Evolutionary conservation across 1,140 invertebrate genomes (phyloP), one percentile per base, ranked within the genome.

Genomic region (Drosophila ercepeae): DNA sequence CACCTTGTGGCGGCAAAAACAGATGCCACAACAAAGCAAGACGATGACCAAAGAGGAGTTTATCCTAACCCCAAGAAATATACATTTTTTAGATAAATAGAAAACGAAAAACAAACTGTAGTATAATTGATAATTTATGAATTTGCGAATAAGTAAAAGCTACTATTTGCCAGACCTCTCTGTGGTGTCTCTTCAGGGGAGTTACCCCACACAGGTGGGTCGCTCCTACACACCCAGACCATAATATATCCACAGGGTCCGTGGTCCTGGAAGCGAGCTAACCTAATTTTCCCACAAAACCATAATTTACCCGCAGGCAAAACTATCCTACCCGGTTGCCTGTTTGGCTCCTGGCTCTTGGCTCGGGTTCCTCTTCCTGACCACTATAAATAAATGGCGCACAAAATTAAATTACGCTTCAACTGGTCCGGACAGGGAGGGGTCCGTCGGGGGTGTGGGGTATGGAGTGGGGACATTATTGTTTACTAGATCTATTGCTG

Each of bases 341-440:
- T 27, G 5, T 27, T 7, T 39, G 36, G 39, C 39, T 11, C 7
- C 21, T 67, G 61, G 60, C 39, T 11, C 7, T 27, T 67, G 61
- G 60, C 69, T 50, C 42, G 41, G 53, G 42, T 42, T 27, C 46
- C 41, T 51, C 19, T n/a, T 39, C 46, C 58, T 41, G 76, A 60
- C 63, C 77, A 69, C 68, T 69, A 86, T 88, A 86, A 86, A 86
- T 86, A 86, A 86, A 88, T 88, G 81, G 68, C 63, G 76, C 77
- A 61, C 71, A 75, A 78, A 86, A 86, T 86, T 81, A 84, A 86
- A 86, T 86, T 81, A 77, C 81, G 81, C 81, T 79, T 73, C 61
- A 88, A 71, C 72, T 49, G 75, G 71, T 68, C 11, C 21, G 29
- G 60, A 18, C 8, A 27, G 45, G 45, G 48, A 39, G 49, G 21